Evolutionary conservation across 2,113 vertebrate genomes (phyloP), one percentile per base, ranked within the genome.

Genomic region (Urocynchramus pylzowi): DNA sequence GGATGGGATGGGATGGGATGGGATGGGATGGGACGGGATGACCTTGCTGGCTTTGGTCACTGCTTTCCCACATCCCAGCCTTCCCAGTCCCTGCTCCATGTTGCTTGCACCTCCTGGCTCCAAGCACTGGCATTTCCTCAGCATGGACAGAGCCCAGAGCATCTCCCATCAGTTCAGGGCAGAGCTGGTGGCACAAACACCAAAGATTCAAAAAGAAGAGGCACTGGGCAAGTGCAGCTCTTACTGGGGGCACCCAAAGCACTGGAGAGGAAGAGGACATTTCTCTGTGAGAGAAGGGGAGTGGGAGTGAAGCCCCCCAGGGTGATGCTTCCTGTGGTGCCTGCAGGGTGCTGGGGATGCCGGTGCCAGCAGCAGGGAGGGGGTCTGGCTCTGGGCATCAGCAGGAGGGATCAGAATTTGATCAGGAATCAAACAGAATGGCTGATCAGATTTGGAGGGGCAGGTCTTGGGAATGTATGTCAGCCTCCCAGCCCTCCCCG

Each of bases 181-280:
- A 60, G 16, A 42, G 42, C 68, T 84, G 85, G 30, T 0, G 0
- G 20, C 33, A 12, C 16, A 16, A 19, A 24, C 5, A 27, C 10
- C 4, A 10, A 47, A 47, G 74, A 28, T 5, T n/a, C 0, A 2
- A 44, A 23, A 35, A 33, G 33, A 57, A 41, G 60, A 35, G 24
- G 6, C 0, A 0, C 9, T 10, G 17, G 65, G 16, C 1, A 6
- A 65, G 15, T 1, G 5, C 0, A 0, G 71, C 59, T 37, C 35
- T 65, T 19, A 23, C 53, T 30, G 42, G 27, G 27, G 35, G 4
- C 31, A 37, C 24, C 21, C 28, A 41, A 30, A 64, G 19, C 82
- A 26, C 24, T 9, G 75, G 11, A 31, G 56, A 81, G 28, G 2
- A 6, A 4, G 27, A 80, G 7, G 52, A 37, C 0, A 9, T 33